Base-by-base conservation (phyloP, 2,113 vertebrate genomes). In the Paralichthys olivaceus region DNA sequence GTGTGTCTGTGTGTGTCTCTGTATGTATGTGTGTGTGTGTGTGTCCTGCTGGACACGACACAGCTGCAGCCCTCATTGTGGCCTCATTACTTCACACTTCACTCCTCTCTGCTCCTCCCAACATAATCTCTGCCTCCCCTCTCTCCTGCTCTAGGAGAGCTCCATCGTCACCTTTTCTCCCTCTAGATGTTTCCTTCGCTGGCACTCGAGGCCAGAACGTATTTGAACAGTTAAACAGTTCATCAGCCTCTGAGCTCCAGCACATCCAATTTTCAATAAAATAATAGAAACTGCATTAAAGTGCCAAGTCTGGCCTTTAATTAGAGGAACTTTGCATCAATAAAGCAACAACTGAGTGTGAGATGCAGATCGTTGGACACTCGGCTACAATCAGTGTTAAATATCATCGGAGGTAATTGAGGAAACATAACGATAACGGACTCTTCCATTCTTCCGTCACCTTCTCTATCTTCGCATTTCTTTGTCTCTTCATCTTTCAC, bases 1-100 rank as follows among this genome's bases (percentile, higher is more conserved):
- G 61, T 69, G 62, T 69, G 62, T 76, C 45, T 62, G 64, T 71
- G 49, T 68, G 79, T 81, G 57, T 62, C 49, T 74, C 20, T 62
- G 58, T 72, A 69, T 17, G 56, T 58, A 6, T 66, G 53, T 73
- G 47, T 66, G 65, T 78, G 64, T 71, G 49, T 68, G 79, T 81
- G 58, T 62, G 59, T 74, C 69, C 54, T 26, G 56, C 79, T 73
- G 82, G 82, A 89, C 84, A 80, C 49, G 13, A 25, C 84, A 75
- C 87, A 89, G 86, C 90, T 91, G 87, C 86, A 89, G 80, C 62
- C 73, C 56, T 85, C 81, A 61, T 84, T 77, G 77, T 86, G 85
- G 83, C 85, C 85, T 81, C 85, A 89, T 88, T 87, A 83, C 84
- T 87, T 87, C 79, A 84, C 76, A 88, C 81, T 73, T 89, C 81